These are phyloP conservation scores for Cyanoliseus patagonus DNA, from an alignment of 2,113 vertebrate genomes.

Conservation along the genomic window DNA sequence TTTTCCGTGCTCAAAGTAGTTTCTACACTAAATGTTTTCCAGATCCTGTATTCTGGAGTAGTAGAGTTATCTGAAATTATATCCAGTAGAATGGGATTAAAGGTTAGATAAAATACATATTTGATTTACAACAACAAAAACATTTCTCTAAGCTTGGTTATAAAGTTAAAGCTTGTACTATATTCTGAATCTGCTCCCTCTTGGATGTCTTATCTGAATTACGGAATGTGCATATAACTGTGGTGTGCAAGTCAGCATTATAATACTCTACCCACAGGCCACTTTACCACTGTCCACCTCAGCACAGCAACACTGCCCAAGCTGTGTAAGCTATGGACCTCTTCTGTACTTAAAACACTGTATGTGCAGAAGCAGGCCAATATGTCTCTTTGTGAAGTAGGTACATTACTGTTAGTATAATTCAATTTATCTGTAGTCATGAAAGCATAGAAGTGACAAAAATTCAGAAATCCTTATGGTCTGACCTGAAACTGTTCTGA, in stretches of 20 bases:
- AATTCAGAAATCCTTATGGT: not conserved
- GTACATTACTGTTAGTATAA: rapidly evolving
- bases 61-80: not conserved
- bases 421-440: not conserved
- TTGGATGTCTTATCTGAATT: not conserved
- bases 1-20: not conserved
- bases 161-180: not conserved
- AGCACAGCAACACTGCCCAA: not conserved
- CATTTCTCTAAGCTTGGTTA: not conserved
- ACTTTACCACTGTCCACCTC: not conserved
- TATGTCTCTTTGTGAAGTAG: not conserved
- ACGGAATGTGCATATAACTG: not conserved
- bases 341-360: not conserved
- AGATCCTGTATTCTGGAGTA: not conserved
- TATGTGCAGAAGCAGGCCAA: not conserved
- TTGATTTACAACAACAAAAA: not conserved
- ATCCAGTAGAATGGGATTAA: slow-evolving; percentile 24
- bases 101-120: slow-evolving; percentile 43
- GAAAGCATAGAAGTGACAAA: not conserved
- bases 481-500: not conserved
- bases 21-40: not conserved
- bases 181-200: not conserved
- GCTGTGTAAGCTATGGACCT: not conserved
- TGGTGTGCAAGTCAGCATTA: not conserved
- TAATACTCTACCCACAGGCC: not conserved